These are phyloP conservation scores for Lepidochrysops patricia DNA, from an alignment of 2,888 invertebrate genomes.

Conservation along the genomic window DNA sequence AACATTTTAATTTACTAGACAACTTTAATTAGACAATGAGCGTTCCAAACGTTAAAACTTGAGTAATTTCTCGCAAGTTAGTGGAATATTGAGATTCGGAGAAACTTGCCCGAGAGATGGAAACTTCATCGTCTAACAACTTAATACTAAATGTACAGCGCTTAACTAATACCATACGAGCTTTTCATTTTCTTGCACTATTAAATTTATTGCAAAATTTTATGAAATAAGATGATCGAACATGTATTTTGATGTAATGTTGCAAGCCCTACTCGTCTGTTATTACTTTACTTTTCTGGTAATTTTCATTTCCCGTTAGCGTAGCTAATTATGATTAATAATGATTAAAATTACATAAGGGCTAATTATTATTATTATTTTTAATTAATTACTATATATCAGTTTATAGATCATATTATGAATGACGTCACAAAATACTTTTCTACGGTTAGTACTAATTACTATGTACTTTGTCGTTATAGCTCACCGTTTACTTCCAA, in stretches of 20 bases:
- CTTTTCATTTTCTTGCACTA: neutral
- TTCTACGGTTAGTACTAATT: neutral
- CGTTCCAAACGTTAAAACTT: neutral
- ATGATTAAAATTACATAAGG: too few species aligned
- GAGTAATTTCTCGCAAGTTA: neutral
- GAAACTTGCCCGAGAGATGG: neutral
- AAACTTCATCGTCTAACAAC: neutral
- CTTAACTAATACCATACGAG: neutral
- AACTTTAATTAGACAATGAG: neutral
- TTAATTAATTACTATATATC: too few species aligned
- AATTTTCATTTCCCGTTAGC: too few species aligned
- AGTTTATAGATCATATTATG: too few species aligned
- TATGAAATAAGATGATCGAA: too few species aligned
- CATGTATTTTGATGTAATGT: too few species aligned
- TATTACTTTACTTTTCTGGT: too few species aligned
- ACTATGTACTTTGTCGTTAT: neutral
- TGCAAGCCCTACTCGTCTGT: too few species aligned
- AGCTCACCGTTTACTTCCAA: neutral
- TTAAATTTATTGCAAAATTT: neutral
- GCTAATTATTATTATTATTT: too few species aligned
- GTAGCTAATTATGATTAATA: too few species aligned
- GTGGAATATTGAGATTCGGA: constrained; percentile 2
- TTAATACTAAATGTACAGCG: neutral
- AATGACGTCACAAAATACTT: too few species aligned
- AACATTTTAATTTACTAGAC: neutral